Base-by-base conservation (phyloP, 2,113 vertebrate genomes). In the Stegastes partitus region DNA sequence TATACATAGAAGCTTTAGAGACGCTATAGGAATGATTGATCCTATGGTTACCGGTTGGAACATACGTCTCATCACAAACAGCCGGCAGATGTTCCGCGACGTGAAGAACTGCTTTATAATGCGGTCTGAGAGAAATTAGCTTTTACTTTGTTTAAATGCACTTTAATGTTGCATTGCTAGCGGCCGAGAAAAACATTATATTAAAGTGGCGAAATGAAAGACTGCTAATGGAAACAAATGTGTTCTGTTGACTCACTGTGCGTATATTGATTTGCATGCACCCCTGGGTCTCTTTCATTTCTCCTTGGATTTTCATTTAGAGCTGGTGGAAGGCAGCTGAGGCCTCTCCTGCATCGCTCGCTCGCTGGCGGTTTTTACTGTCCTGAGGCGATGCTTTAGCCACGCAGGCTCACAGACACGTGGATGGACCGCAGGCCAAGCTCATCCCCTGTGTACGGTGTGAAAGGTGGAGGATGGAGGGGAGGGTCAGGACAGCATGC, bases 251-350 rank as follows among this genome's bases (percentile, higher is more conserved):
- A 81, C 59, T 88, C 77, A 25, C 26, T 79, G 51, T 69, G 53
- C 6, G 9, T 23, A 45, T 83, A 90, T 85, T 88, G 89, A 89
- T 89, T 86, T 81, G 23, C 59, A 79, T 69, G 68, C 56, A 77
- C 67, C 72, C 26, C 16, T 66, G 69, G 75, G 74, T 74, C 61
- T 70, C n/a, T 80, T 82, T 84, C 11, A 44, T 79, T 84, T 72
- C 69, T 77, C 57, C 51, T 70, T 81, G 84, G 51, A 22, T 83
- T 82, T 82, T 86, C 45, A 89, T 84, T 82, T 83, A 76, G 47
- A 68, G 39, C 34, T 21, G 21, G 53, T 53, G 47, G 4, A 65
- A 61, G 26, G 47, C 68, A 63, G 72, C 62, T 31, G 54, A 31
- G 44, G 31, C 66, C 37, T 77, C 69, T 74, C 57, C 16, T 47